phyloP scores from a whole-genome alignment of 2,888 invertebrate species.

The Cartodere bifasciata region DNA sequence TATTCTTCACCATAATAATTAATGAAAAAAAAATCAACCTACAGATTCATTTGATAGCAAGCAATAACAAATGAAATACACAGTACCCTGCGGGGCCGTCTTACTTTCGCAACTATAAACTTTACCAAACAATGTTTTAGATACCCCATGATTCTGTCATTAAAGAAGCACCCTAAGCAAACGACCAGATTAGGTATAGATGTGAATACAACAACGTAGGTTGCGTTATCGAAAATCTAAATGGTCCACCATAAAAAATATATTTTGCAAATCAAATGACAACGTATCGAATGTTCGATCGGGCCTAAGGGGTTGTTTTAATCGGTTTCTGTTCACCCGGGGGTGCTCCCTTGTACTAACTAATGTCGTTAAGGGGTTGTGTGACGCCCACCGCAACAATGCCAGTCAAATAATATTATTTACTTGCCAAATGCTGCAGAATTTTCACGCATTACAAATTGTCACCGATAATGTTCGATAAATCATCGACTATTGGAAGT shows the following conservation, averaged over 20 bases:
- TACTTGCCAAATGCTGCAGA: constrained; percentile 14
- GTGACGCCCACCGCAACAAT: constrained; percentile 33
- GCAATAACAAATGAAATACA: constrained; percentile 6
- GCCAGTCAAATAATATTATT: constrained; percentile 21
- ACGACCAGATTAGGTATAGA: constrained; percentile 16
- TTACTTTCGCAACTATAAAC: constrained; percentile 22
- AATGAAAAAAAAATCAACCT: constrained; percentile 3
- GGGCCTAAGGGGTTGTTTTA: constrained; percentile 35
- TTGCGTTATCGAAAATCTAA: constrained; percentile 22
- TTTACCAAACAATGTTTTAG: constrained; percentile 25
- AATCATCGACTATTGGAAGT: constrained; percentile 9
- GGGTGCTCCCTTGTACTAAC: constrained; percentile 28
- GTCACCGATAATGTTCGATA: constrained; percentile 11
- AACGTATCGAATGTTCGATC: constrained; percentile 36
- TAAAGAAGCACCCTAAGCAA: constrained; percentile 27
- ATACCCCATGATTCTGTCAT: constrained; percentile 35
- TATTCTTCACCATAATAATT: constrained; percentile 2
- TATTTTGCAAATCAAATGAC: constrained; percentile 34
- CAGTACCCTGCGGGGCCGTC: constrained; percentile 20
- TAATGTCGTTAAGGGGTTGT: constrained; percentile 33
- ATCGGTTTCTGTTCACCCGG: constrained; percentile 32
- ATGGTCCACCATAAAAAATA: constrained; percentile 25
- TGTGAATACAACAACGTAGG: constrained; percentile 14
- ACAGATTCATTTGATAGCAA: constrained; percentile 3
- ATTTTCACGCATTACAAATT: constrained; percentile 17